Evolutionary conservation across 1,140 invertebrate species (phyloP).

Genomic region (Gryllus bimaculatus): DNA sequence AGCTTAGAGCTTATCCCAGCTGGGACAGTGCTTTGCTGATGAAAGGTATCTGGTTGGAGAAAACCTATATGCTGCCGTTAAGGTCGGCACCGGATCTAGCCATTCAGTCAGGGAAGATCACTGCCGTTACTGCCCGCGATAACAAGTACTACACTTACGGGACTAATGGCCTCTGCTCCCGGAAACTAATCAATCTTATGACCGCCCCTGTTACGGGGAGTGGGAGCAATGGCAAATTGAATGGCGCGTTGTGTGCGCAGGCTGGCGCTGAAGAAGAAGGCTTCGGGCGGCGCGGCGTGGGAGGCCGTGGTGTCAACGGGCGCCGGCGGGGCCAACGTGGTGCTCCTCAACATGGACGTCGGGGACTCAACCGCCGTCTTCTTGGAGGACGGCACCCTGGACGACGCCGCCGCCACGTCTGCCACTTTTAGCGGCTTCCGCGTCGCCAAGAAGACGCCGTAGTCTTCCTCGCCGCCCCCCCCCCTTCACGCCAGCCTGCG

Average conservation of each 20-base stretch:
- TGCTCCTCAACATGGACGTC: slow-evolving; percentile 19
- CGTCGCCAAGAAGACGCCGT: slow-evolving; percentile 17
- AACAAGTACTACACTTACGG: no score
- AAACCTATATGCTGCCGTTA: no score
- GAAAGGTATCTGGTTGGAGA: no score
- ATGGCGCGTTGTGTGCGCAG: slow-evolving; percentile 7
- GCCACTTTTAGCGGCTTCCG: slow-evolving; percentile 20
- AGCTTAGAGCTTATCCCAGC: no score
- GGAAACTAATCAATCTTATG: neutral
- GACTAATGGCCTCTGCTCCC: no score
- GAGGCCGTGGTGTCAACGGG: slow-evolving; percentile 12
- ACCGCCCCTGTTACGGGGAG: neutral
- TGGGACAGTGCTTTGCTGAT: no score
- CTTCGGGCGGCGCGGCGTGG: neutral
- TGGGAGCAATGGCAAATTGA: neutral
- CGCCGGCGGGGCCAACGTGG: slow-evolving; percentile 15
- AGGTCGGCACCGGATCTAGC: no score
- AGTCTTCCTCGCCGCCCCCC: neutral
- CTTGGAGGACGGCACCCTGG: slow-evolving; percentile 15
- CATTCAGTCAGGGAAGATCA: no score
- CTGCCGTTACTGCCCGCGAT: no score
- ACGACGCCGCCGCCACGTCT: neutral
- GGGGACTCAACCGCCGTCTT: slow-evolving; percentile 19
- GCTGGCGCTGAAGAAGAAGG: slow-evolving; percentile 19
- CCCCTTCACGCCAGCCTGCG: neutral